These are phyloP conservation scores for Euleptes europaea DNA, from an alignment of 2,113 vertebrate species.

Conservation along the genomic window DNA sequence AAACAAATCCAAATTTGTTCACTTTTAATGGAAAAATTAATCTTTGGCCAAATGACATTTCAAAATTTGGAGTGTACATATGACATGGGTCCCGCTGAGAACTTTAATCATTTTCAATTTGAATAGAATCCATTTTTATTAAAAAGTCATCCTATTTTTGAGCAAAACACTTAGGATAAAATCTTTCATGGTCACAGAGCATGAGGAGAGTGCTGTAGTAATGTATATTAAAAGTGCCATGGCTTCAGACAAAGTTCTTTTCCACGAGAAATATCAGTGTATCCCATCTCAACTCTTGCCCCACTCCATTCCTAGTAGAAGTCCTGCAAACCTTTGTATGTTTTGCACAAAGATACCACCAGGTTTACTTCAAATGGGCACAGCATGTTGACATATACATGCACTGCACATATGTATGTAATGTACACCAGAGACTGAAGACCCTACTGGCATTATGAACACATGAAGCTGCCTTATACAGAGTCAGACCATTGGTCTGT, in stretches of 20 bases:
- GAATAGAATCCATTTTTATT: slow-evolving; percentile 11
- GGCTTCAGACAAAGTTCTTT: background rate
- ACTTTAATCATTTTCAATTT: slow-evolving; percentile 13
- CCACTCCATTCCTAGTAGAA: background rate
- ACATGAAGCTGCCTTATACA: no score
- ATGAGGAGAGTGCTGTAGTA: background rate
- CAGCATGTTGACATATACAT: background rate
- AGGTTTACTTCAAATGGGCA: background rate
- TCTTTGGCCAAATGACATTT: slow-evolving; percentile 26
- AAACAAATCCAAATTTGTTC: slow-evolving; percentile 16
- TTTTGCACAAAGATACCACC: background rate
- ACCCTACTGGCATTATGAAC: background rate
- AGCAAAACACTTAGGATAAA: slow-evolving; percentile 25
- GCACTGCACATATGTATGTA: background rate
- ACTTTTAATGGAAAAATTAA: slow-evolving; percentile 24
- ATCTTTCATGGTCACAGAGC: background rate
- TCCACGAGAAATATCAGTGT: background rate
- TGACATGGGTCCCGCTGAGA: background rate
- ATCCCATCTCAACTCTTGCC: background rate
- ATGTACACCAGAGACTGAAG: background rate
- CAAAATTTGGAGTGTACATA: slow-evolving; percentile 15
- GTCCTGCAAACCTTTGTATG: background rate
- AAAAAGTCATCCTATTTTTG: slow-evolving; percentile 32
- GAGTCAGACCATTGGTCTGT: no score
- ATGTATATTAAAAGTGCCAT: background rate